Percentiles rank a stretch among this genome's conserved stretches.
phyloP scores from a whole-genome alignment of 2,888 invertebrate species.

The Sphaerophoria rueppellii region DNA sequence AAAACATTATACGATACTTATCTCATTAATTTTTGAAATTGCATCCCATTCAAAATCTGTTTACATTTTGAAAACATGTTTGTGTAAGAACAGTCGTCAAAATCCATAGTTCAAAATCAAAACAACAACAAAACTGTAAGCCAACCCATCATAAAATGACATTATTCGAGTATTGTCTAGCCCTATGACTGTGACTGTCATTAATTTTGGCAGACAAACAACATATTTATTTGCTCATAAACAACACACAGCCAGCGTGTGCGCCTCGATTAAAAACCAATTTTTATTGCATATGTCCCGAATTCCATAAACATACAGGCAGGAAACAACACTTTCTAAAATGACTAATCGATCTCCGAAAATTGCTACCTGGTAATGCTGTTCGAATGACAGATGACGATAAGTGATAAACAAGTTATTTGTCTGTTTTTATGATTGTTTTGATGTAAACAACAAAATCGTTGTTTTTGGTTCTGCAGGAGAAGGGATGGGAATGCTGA shows the following conservation, averaged over 20 bases:
- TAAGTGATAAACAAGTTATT: not conserved
- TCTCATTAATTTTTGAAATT: conserved; percentile 21
- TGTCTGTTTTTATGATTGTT: conserved; percentile 14
- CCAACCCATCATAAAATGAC: not conserved
- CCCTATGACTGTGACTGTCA: not conserved
- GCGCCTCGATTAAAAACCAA: conserved; percentile 45
- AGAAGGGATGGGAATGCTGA: not conserved
- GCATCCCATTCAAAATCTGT: conserved; percentile 27
- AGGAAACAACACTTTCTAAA: conserved; percentile 29
- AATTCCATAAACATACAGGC: not conserved
- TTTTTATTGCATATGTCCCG: conserved; percentile 58
- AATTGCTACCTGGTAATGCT: conserved; percentile 34
- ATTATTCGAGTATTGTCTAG: conserved; percentile 28
- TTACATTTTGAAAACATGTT: conserved; percentile 42
- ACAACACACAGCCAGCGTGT: conserved; percentile 30
- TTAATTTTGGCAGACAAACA: conserved; percentile 32
- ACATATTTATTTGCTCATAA: conserved; percentile 25
- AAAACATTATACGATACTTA: conserved; percentile 33
- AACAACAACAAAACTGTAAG: conserved; percentile 1
- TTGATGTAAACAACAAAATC: conserved; percentile 3
- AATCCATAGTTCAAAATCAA: not conserved
- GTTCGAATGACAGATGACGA: not conserved
- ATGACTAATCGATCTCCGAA: conserved; percentile 48
- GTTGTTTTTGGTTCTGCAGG: not conserved
- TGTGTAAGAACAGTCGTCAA: conserved; percentile 14